Evolutionary conservation across 35 echinoderm and acorn worm genomes (phyloP), one percentile per base, ranked within the genome.

Genomic region (Patiria miniata): DNA sequence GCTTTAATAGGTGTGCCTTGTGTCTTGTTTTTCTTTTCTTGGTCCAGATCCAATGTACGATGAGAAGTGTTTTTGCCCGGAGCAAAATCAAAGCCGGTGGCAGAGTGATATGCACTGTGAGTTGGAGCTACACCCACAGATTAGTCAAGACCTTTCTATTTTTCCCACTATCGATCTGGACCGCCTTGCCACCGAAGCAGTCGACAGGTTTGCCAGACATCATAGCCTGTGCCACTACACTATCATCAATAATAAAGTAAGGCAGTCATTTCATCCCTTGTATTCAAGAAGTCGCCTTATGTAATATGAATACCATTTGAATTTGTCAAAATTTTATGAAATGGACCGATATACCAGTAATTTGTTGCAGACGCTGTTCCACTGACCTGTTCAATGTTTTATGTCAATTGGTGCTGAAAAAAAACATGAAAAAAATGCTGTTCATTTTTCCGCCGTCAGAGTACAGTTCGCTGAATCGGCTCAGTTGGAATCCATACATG

Each of bases 181-280:
- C n/a, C 77, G 86, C 4, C 78, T 98, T 28, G 89, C 81, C 10
- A 36, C 65, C 26, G 86, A 94, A 81, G 92, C 89, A 17, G 59
- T 87, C 15, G 12, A 78, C 2, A 94, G 87, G 82, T 98, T 92
- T 82, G 86, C 76, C 12, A 79, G 40, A 82, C 87, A 93, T 59
- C 95, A 98, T 61, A 98, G 95, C 80, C 82, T 98, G 21, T 94
- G 81, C 37, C 95, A 98, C 87, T 98, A 98, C 56, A 85, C 52
- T 53, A 98, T 98, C 36, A 89, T 91, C 7, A 78, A 98, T 86
- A 98, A 98, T 68, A 92, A 51, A 65, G 95, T 98, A 89, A 89
- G 93, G 83, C 57, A 51, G 18, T 83, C 21, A 47, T 47, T 4
- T 47, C 42, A 6, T 47, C 42, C 4, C 12, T 47, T 47, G 42